Evolutionary conservation across 2,113 vertebrate genomes (phyloP).

Genomic region (Orthochromis malagaraziensis): DNA sequence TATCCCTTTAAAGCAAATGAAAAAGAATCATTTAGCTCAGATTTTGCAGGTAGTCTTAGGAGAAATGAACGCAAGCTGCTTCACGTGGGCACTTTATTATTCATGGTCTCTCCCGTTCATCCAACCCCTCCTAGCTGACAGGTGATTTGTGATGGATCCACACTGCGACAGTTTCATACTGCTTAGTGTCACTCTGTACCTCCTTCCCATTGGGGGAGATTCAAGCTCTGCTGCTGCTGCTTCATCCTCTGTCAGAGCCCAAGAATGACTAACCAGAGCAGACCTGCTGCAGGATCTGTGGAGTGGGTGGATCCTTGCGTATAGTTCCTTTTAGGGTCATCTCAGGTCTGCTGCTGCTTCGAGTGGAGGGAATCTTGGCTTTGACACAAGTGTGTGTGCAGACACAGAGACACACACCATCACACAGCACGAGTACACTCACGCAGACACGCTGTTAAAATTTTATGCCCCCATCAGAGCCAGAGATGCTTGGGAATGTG

Average conservation of each 20-base stretch:
- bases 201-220: not conserved
- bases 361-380: not conserved
- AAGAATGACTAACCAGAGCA: constrained; percentile 7
- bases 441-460: not conserved
- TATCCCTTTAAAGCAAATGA: not conserved
- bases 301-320: not conserved
- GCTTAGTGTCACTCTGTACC: constrained; percentile 4
- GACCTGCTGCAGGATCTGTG: not conserved
- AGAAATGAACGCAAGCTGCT: not conserved
- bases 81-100: not conserved
- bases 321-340: not conserved
- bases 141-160: constrained; percentile 19
- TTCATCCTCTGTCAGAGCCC: not conserved
- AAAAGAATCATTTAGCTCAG: not conserved
- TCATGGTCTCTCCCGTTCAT: not conserved
- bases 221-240: not conserved
- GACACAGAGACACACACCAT: not conserved
- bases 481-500: not conserved
- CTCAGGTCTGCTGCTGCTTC: constrained; percentile 15
- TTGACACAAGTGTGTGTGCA: not conserved
- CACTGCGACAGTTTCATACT: constrained; percentile 18
- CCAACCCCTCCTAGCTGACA: not conserved
- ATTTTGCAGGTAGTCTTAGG: not conserved
- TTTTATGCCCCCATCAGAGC: constrained; percentile 5
- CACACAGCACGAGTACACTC: not conserved